Evolutionary conservation across 2,888 invertebrate species (phyloP), one percentile per base, ranked within the genome.

Genomic region (Camptogramma bilineatum): DNA sequence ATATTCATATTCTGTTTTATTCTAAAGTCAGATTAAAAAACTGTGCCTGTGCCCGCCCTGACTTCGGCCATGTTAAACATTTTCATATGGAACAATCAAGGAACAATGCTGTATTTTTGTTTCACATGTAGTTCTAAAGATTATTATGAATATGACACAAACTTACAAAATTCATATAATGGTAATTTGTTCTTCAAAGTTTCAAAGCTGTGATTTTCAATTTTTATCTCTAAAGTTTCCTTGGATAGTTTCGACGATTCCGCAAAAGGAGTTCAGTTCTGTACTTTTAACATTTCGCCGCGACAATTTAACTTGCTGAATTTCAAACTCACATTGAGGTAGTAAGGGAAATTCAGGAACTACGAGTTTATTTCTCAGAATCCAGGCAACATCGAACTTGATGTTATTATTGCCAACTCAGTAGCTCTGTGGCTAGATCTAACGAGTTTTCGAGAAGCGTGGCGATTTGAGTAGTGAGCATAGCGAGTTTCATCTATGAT

Each of bases 301-400:
- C 28, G 52, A 46, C 53, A 58, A 53, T 52, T 62, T 42, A 52
- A 52, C 58, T 53, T 64, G 10, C 53, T 58, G 63, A 64, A 58
- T 52, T 58, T 54, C 50, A 46, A n/a, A 21, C 44, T 17, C 44
- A 13, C 34, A 44, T 52, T 47, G 10, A 21, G 51, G 28, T 42
- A 52, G 56, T 56, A 21, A 52, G 52, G 17, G 50, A 53, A 34
- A 53, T 57, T 58, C 53, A 44, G 31, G 21, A 63, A 59, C 53
- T 54, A 44, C 16, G 1, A 44, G 16, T 44, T 17, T 17, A 64
- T 63, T 62, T 62, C 57, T 47, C 28, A 48, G 52, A 56, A 52
- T 44, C 39, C 44, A 16, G 53, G 57, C 42, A 62, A 53, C 62
- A 50, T 48, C 46, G 19, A 57, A 63, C 28, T 48, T 61, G 48